A percentile compares a stretch with the other conserved stretches of the same genome.
phyloP scores from a whole-genome alignment of 2,888 invertebrate species.

The Tetragonisca angustula region DNA sequence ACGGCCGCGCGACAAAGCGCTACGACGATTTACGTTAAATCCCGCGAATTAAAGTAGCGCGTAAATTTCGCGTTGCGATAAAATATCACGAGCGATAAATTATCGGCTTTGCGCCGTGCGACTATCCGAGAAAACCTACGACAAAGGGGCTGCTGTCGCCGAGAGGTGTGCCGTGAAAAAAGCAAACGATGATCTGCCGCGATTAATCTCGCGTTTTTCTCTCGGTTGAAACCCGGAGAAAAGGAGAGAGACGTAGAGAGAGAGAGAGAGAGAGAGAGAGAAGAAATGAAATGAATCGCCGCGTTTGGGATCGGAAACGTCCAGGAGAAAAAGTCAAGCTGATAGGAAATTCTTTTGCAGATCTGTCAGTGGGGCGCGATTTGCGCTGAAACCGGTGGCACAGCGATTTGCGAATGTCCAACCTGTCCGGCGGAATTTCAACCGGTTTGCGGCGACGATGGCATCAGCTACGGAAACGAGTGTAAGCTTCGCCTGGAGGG shows the following conservation, averaged over 20 bases:
- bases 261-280: neutral
- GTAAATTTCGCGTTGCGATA: constrained; percentile 47
- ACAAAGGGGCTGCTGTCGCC: constrained; percentile 44
- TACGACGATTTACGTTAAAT: constrained; percentile 54
- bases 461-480: constrained; percentile 92
- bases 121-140: constrained; percentile 33
- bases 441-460: constrained; percentile 93
- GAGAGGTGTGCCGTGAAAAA: constrained; percentile 15
- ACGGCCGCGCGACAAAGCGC: neutral
- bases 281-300: neutral
- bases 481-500: constrained; percentile 93
- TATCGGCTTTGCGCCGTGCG: constrained; percentile 51
- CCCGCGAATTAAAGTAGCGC: constrained; percentile 51
- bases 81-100: constrained; percentile 63
- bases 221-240: neutral
- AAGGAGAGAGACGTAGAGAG: neutral
- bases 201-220: constrained; percentile 52
- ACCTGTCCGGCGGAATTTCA: constrained; percentile 93
- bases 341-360: constrained; percentile 81
- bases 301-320: neutral
- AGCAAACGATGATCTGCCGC: constrained; percentile 39
- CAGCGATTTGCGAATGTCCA: constrained; percentile 93
- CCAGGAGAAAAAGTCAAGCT: constrained; percentile 3
- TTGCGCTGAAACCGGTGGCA: constrained; percentile 88
- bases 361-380: constrained; percentile 92